Evolutionary conservation across 2,888 invertebrate genomes (phyloP), one percentile per base, ranked within the genome.

Genomic region (Calliphora vomitoria): DNA sequence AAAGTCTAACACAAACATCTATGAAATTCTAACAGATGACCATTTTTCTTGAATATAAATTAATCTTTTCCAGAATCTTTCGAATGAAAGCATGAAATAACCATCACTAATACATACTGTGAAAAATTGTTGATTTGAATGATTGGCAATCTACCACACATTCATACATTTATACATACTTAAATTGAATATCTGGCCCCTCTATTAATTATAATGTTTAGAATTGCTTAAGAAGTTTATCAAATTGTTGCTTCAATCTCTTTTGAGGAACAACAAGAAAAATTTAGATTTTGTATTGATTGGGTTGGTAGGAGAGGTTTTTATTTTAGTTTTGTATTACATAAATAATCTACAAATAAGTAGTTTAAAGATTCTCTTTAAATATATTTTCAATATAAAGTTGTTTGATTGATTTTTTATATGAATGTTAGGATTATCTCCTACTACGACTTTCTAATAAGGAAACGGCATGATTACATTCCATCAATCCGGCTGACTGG

Each of bases 21-120:
- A 55, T 55, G 10, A 10, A 55, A 55, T 55, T 55, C 18, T 55
- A 55, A 8, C 55, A 55, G 31, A 69, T 69, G 31, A 69, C 50
- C 50, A 31, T 50, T 25, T 1, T 5, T 62, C 8, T 35, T 62
- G 35, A 62, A 38, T 64, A n/a, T 38, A 38, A 64, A n/a, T 38
- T 38, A 38, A 10, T 10, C 15, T 3, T 55, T n/a, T 50, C n/a
- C 4, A 60, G 62, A 50, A n/a, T 15, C 50, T 5, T 35, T 35
- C 4, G 4, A 64, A 38, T 0, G 10, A 64, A 64, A 18, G 11
- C 38, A 15, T 8, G 10, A 41, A 11, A 25, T 25, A 25, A 25
- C 25, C 25, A 25, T 25, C 25, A 31, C 50, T 25, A 31, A 60
- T 31, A 11, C 6, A 44, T 44, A 44, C 13, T 38, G 10, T 18